phyloP scores from a whole-genome alignment of 37 sponge, comb jelly and placozoan genomes.

The Ephydatia muelleri region DNA sequence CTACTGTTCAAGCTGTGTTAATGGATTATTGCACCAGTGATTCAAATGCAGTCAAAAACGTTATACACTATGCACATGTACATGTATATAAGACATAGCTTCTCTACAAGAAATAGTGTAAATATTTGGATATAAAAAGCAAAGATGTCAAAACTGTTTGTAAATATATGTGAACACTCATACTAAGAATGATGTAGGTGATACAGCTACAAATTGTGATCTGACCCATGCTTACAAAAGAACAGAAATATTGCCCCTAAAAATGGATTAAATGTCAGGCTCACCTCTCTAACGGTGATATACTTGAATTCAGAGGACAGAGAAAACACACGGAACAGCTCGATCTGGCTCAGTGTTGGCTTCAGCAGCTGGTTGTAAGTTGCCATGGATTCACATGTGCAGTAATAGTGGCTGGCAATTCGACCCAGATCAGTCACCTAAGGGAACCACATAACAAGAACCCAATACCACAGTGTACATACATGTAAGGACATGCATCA shows the following conservation, averaged over 20 bases:
- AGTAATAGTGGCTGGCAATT: constrained; percentile 98
- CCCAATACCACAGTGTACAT: background rate
- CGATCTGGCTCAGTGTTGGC: constrained; percentile 95
- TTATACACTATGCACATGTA: too few relatives aligned
- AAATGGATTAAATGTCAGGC: background rate
- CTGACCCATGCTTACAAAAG: background rate
- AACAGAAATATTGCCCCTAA: background rate
- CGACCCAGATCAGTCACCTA: constrained; percentile 96
- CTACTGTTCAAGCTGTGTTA: too few relatives aligned
- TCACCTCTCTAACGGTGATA: constrained; percentile 94
- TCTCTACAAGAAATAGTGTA: too few relatives aligned
- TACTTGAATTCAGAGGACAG: constrained; percentile 97
- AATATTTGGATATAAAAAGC: too few relatives aligned
- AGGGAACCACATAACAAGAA: background rate
- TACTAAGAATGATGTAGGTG: too few relatives aligned
- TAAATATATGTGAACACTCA: too few relatives aligned
- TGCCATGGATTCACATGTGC: constrained; percentile 88
- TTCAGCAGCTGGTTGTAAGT: constrained; percentile 97
- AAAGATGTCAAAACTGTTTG: too few relatives aligned
- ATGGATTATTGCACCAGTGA: too few relatives aligned
- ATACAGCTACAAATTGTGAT: too few relatives aligned
- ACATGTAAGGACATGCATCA: background rate
- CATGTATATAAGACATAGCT: too few relatives aligned
- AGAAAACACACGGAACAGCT: constrained; percentile 96
- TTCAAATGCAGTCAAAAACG: too few relatives aligned